These are phyloP conservation scores for Nysson spinosus DNA, from an alignment of 2,888 invertebrate species.

Conservation along the genomic window DNA sequence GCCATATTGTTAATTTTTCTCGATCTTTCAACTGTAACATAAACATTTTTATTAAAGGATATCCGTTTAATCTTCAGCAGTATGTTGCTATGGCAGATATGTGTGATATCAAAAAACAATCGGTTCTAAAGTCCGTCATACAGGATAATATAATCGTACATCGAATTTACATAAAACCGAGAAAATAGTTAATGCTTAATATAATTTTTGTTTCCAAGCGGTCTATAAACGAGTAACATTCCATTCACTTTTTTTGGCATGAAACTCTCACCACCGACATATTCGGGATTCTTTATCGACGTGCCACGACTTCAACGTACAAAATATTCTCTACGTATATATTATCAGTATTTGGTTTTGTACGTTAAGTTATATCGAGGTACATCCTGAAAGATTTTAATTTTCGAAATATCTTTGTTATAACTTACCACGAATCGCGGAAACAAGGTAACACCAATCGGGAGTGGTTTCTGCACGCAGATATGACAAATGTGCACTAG, in stretches of 20 bases:
- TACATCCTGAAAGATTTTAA: not conserved
- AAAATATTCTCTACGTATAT: not conserved
- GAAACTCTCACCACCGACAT: constrained; percentile 53
- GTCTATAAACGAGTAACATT: constrained; percentile 38
- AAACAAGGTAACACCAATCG: constrained; percentile 54
- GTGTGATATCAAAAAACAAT: constrained; percentile 13
- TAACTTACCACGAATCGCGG: constrained; percentile 52
- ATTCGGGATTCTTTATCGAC: constrained; percentile 45
- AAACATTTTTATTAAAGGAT: not conserved
- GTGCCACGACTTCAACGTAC: constrained; percentile 21
- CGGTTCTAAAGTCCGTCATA: constrained; percentile 11
- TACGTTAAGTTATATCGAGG: not conserved
- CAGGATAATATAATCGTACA: constrained; percentile 1
- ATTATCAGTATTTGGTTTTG: not conserved
- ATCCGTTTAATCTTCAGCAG: not conserved
- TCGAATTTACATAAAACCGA: too few relatives aligned
- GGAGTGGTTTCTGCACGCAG: constrained; percentile 66
- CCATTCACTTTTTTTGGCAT: constrained; percentile 49
- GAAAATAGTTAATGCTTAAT: too few relatives aligned
- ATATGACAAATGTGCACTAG: constrained; percentile 69
- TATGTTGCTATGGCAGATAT: not conserved
- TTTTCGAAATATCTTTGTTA: not conserved
- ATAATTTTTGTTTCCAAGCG: not conserved
- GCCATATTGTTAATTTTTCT: constrained; percentile 81
- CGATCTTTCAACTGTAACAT: constrained; percentile 15